Percentiles rank a stretch among this genome's conserved stretches.
Conservation (phyloP, 2,113 vertebrate genomes). For the Ammodytes marinus region DNA sequence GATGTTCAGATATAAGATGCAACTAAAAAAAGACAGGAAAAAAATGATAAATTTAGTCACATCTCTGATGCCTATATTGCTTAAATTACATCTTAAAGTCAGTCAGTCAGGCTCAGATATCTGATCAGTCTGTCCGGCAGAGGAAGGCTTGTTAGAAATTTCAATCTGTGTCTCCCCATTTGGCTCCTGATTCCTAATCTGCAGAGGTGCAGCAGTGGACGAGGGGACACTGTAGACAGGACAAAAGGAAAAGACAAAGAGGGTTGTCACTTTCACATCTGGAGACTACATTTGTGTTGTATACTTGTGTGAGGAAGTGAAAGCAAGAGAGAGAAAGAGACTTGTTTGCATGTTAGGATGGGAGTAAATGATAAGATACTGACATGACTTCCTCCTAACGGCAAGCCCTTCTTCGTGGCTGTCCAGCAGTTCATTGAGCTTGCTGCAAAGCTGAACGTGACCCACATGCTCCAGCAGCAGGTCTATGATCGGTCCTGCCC, state of each 20-base stretch:
- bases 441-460: slow-evolving; percentile 90
- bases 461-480: slow-evolving; percentile 94
- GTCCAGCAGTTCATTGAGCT: slow-evolving; percentile 90
- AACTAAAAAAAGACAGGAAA: slow-evolving; percentile 51
- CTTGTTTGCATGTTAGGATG: slow-evolving; percentile 15
- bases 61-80: slow-evolving; percentile 29
- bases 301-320: slow-evolving; percentile 23
- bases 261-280: background rate
- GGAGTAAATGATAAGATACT: background rate
- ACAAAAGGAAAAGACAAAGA: slow-evolving; percentile 46
- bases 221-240: slow-evolving; percentile 87
- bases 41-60: slow-evolving; percentile 56
- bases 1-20: slow-evolving; percentile 27
- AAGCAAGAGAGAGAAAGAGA: background rate
- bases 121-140: slow-evolving; percentile 90
- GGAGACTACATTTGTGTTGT: background rate
- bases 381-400: slow-evolving; percentile 92
- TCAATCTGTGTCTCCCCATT: slow-evolving; percentile 87
- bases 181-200: slow-evolving; percentile 88
- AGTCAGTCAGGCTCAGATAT: slow-evolving; percentile 82
- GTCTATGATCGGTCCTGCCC: slow-evolving; percentile 92
- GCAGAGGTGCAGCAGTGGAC: slow-evolving; percentile 92
- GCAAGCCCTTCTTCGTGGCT: slow-evolving; percentile 90
- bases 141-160: slow-evolving; percentile 87
- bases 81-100: slow-evolving; percentile 53